Conservation (phyloP, 2,797 vertebrate genomes). For the Cynopterus sphinx region DNA sequence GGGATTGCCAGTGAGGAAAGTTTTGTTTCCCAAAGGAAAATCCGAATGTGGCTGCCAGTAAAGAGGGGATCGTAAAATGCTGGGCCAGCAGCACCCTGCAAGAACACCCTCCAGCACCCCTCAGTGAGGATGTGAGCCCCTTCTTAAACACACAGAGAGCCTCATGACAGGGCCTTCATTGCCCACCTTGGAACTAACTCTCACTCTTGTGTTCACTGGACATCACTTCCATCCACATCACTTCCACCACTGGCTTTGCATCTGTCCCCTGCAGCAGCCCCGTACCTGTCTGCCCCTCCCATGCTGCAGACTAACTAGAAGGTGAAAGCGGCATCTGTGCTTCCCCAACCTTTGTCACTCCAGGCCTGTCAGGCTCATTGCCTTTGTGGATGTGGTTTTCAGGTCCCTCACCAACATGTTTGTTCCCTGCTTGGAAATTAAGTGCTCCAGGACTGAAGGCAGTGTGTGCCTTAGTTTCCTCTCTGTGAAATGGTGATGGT, state of each 20-base stretch:
- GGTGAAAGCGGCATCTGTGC: not conserved
- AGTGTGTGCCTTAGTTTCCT: not conserved
- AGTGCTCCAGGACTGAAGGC: not conserved
- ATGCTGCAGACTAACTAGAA: not conserved
- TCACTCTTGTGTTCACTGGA: not conserved
- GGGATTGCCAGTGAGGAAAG: not conserved
- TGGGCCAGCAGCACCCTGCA: not conserved
- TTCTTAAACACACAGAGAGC: not conserved
- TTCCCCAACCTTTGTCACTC: not conserved
- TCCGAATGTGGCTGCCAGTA: not conserved
- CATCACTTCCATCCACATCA: not conserved
- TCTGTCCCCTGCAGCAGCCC: not conserved
- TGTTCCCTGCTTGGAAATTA: not conserved
- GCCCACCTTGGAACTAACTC: not conserved
- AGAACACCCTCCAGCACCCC: not conserved
- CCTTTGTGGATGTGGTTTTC: not conserved
- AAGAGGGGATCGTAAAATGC: not conserved
- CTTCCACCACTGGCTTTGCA: not conserved
- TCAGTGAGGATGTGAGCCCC: not conserved
- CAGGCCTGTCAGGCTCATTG: not conserved
- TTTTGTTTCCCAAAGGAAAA: not conserved
- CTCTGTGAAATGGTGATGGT: not conserved
- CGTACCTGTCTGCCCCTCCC: fast-evolving
- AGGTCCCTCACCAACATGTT: not conserved
- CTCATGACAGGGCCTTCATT: not conserved